Percentiles rank a stretch among this genome's conserved stretches.
Conservation (phyloP, 1,140 invertebrate species). For the Ericerus pela region DNA sequence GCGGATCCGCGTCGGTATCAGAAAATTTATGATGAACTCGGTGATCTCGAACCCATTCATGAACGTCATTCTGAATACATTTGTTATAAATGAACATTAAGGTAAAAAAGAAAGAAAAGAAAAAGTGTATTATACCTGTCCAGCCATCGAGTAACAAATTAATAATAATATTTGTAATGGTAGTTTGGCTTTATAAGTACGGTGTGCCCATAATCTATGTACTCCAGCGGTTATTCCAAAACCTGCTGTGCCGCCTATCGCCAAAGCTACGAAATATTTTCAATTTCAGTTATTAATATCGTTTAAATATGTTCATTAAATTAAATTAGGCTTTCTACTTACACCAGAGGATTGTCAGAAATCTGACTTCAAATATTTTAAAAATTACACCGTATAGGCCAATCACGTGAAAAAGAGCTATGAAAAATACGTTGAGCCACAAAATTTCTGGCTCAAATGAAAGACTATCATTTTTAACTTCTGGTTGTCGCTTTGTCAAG, state of each 20-base stretch:
- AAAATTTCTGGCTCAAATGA: not conserved
- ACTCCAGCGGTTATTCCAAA: slow-evolving; percentile 65
- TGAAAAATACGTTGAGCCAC: slow-evolving; percentile 1
- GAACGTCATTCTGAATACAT: slow-evolving; percentile 46
- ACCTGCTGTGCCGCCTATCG: slow-evolving; percentile 37
- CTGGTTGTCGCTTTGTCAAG: not conserved
- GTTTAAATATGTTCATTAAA: too few species aligned
- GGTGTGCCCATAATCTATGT: slow-evolving; percentile 71
- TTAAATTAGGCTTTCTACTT: too few species aligned
- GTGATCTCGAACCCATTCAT: slow-evolving; percentile 62
- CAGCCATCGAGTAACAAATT: slow-evolving; percentile 48
- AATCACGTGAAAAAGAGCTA: not conserved
- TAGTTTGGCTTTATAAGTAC: slow-evolving; percentile 62
- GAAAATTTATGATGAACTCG: slow-evolving; percentile 79
- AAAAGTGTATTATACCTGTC: slow-evolving; percentile 48
- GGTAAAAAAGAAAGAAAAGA: too few species aligned
- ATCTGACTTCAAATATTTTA: not conserved
- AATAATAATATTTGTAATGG: slow-evolving; percentile 54
- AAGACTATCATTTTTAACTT: not conserved
- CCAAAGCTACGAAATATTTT: too few species aligned
- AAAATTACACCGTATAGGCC: not conserved
- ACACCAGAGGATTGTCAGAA: not conserved
- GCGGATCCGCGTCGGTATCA: slow-evolving; percentile 80
- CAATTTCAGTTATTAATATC: too few species aligned
- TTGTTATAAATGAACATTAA: too few species aligned